Conservation (phyloP, 1,140 invertebrate genomes). For the Tachypleus tridentatus region DNA sequence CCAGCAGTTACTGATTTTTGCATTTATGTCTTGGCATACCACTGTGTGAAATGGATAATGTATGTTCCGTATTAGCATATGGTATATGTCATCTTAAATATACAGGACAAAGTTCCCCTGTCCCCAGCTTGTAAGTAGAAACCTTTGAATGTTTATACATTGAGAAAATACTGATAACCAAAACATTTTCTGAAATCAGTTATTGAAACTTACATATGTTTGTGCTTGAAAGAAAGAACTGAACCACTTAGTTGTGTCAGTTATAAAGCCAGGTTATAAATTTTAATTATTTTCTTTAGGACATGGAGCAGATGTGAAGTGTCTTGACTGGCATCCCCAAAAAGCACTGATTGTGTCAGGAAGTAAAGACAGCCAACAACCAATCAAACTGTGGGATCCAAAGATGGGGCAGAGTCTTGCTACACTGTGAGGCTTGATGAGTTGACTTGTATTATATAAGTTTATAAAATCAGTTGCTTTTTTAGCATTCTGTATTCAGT, state of each 20-base stretch:
- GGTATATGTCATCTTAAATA: too few relatives aligned
- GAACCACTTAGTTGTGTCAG: not conserved
- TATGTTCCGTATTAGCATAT: too few relatives aligned
- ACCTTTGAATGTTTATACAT: too few relatives aligned
- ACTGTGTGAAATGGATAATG: too few relatives aligned
- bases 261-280: constrained; percentile 3
- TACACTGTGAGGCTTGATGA: constrained; percentile 41
- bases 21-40: too few relatives aligned
- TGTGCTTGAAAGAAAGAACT: not conserved
- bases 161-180: too few relatives aligned
- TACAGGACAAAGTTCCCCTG: too few relatives aligned
- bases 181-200: not conserved
- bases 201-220: not conserved
- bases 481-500: constrained; percentile 6
- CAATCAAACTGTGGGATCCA: constrained; percentile 99
- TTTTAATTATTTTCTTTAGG: constrained; percentile 41
- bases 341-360: constrained; percentile 94
- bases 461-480: constrained; percentile 1
- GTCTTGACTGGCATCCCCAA: constrained; percentile 98
- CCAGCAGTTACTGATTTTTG: too few relatives aligned
- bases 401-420: constrained; percentile 67
- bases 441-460: too few relatives aligned
- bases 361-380: constrained; percentile 99
- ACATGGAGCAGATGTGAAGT: constrained; percentile 98
- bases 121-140: too few relatives aligned